phyloP scores from a whole-genome alignment of 2,888 invertebrate genomes.

The Amphipyra tragopoginis region DNA sequence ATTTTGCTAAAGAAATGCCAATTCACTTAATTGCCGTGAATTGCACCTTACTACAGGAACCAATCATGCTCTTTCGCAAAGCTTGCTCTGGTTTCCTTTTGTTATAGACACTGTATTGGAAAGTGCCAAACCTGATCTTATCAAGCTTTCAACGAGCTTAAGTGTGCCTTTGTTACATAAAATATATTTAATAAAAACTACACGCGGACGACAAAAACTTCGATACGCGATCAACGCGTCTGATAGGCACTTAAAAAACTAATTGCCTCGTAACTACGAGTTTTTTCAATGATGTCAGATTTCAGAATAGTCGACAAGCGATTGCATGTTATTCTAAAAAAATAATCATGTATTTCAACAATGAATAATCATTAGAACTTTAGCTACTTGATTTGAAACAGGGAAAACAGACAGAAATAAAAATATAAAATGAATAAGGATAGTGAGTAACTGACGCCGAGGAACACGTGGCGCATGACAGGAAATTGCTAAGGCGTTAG shows the following conservation, averaged over 20 bases:
- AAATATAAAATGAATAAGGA: conserved; percentile 65
- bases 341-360: conserved; percentile 4
- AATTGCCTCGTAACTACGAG: conserved; percentile 21
- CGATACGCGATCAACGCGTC: conserved; percentile 18
- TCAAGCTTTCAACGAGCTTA: conserved; percentile 44
- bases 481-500: conserved; percentile 75
- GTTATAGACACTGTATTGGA: conserved; percentile 58
- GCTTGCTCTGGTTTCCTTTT: conserved; percentile 59
- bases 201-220: conserved; percentile 18
- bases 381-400: conserved; percentile 27
- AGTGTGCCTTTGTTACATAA: conserved; percentile 26
- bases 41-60: conserved; percentile 56
- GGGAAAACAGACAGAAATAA: conserved; percentile 42
- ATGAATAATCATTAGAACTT: conserved; percentile 19
- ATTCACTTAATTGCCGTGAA: conserved; percentile 59
- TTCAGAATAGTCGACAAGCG: conserved; percentile 14
- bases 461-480: conserved; percentile 67
- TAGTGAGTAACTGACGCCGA: conserved; percentile 66
- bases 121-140: conserved; percentile 52
- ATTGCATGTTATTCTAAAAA: conserved; percentile 14
- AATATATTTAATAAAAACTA: conserved; percentile 21
- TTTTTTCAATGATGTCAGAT: conserved; percentile 27
- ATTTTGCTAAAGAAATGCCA: conserved; percentile 31
- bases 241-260: conserved; percentile 30
- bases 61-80: conserved; percentile 60